phyloP scores from a whole-genome alignment of 2,113 vertebrate species.

The Poicephalus gulielmi region DNA sequence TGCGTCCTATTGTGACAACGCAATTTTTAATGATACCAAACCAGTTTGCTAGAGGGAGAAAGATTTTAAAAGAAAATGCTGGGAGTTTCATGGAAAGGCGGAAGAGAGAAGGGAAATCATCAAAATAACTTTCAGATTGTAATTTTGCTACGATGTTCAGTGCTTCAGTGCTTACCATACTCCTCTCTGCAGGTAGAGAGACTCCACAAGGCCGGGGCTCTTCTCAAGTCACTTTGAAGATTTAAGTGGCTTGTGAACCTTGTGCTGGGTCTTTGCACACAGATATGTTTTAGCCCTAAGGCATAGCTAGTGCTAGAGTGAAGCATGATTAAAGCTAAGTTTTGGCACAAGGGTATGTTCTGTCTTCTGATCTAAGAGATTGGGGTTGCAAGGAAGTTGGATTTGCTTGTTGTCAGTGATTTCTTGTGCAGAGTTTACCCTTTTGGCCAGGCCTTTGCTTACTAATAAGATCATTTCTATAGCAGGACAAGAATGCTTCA shows the following conservation, averaged over 20 bases:
- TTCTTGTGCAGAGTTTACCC: neutral
- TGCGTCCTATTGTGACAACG: neutral
- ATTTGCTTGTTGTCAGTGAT: neutral
- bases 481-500: neutral
- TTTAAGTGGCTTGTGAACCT: neutral
- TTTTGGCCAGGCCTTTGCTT: neutral
- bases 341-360: neutral
- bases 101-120: neutral
- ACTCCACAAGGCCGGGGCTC: neutral
- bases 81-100: neutral
- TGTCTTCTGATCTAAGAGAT: neutral
- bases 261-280: neutral
- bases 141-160: neutral
- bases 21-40: neutral
- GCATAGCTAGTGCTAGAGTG: neutral
- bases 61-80: neutral
- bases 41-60: neutral
- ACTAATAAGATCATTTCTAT: neutral
- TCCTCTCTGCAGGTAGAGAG: neutral
- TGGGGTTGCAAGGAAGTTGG: neutral
- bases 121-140: neutral
- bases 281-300: neutral
- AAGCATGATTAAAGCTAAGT: neutral
- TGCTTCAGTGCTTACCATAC: neutral
- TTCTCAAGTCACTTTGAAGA: neutral